Base-by-base conservation (phyloP, 2,797 vertebrate species). In the Australoheros facetus region DNA sequence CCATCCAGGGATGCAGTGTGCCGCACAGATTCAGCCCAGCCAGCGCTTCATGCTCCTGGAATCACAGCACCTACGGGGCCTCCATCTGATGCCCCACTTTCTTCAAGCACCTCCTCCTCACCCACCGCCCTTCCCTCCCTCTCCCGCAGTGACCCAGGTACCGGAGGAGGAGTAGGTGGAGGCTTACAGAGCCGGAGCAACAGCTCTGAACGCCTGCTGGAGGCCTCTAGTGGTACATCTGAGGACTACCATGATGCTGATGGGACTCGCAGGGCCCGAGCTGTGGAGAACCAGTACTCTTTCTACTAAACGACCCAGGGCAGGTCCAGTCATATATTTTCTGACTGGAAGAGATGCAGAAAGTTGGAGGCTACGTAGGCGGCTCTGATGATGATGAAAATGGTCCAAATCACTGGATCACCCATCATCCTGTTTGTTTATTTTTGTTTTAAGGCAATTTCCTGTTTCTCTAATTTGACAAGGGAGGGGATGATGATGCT, bases 271-370 rank as follows among this genome's bases (percentile, higher is more conserved):
- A 94, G 96, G 85, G 94, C 97, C 81, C 94, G 98, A 64, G 98
- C 98, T 0, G 97, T 99, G 53, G 98, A 99, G 91, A 99, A 99
- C 94, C 98, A 99, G 59, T 99, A 99, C 90, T 98, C 98, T 81
- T 99, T 99, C 95, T 99, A 99, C 93, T 99, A 93, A 97, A 71
- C n/a, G 19, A 57, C 83, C 72, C 78, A 48, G 60, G 57, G 79
- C 66, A 53, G 54, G 73, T 66, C 56, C 76, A 42, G 71, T 69
- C 19, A 5, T 34, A 39, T 26, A 21, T 66, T 69, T 69, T 77
- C 32, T 32, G 80, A 82, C 45, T 75, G 59, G 64, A 73, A 55
- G 71, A 75, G 66, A 70, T 34, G 62, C 79, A 70, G 82, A 71
- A 82, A 85, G 73, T 55, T 42, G 48, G 56, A 75, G 45, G 73